phyloP scores from a whole-genome alignment of 2,113 vertebrate species.

The Caranx melampygus region DNA sequence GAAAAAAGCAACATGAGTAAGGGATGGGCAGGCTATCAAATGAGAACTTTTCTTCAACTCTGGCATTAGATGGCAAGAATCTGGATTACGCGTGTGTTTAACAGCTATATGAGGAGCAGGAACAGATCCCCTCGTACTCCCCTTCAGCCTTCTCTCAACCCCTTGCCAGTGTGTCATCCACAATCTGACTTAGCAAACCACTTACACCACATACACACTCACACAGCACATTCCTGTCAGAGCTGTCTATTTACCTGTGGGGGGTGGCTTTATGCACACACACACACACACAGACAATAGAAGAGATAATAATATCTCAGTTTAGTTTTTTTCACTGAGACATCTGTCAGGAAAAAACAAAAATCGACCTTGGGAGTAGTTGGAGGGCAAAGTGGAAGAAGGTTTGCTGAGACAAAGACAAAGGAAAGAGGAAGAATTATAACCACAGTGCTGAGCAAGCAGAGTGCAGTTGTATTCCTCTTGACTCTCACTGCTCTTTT shows the following conservation, averaged over 20 bases:
- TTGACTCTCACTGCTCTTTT: conserved; percentile 28
- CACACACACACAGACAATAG: conserved; percentile 1
- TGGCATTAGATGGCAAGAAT: conserved; percentile 9
- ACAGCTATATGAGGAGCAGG: background rate
- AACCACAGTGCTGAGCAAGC: conserved; percentile 60
- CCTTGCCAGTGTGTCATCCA: conserved; percentile 38
- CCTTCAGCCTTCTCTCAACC: conserved; percentile 38
- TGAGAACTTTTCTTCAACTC: conserved; percentile 10
- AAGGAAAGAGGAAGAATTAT: conserved; percentile 29
- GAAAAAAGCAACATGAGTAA: background rate
- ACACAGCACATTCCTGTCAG: conserved; percentile 32
- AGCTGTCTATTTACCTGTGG: conserved; percentile 43
- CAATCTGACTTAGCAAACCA: conserved; percentile 60
- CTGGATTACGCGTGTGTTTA: background rate
- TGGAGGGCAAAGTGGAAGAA: conserved; percentile 39
- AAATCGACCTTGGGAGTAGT: conserved; percentile 54
- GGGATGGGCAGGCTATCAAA: background rate
- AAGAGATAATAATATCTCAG: conserved; percentile 35
- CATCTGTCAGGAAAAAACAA: conserved; percentile 44
- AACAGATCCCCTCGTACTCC: conserved; percentile 27
- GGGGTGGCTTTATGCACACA: conserved; percentile 1
- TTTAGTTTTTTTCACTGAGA: conserved; percentile 37
- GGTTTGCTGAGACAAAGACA: conserved; percentile 46
- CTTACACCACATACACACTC: conserved; percentile 28
- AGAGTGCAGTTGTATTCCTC: conserved; percentile 35